Conservation (phyloP, 2,888 invertebrate species). For the Diaperis boleti region DNA sequence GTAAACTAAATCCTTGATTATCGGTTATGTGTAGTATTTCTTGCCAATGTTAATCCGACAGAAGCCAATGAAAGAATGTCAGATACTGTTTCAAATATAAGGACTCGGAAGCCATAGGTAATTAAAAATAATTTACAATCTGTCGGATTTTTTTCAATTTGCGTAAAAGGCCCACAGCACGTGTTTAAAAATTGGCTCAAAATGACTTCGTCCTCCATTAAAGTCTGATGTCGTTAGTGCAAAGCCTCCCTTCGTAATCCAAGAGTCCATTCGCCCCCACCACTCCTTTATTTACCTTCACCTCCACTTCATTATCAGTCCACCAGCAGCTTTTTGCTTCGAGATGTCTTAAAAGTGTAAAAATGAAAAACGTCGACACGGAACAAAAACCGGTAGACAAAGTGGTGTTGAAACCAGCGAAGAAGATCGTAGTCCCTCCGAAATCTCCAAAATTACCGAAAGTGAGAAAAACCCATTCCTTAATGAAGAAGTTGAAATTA, state of each 20-base stretch:
- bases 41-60: neutral
- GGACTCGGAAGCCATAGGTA: constrained; percentile 22
- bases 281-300: constrained; percentile 27
- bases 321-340: constrained; percentile 19
- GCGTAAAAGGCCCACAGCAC: no score
- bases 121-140: neutral
- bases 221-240: neutral
- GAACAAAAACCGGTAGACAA: constrained; percentile 36
- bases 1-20: constrained; percentile 1
- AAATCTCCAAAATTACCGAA: constrained; percentile 48
- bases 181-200: no score
- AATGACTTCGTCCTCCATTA: no score
- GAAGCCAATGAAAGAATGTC: constrained; percentile 47
- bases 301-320: constrained; percentile 29
- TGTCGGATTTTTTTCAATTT: no score
- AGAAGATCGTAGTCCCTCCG: constrained; percentile 50
- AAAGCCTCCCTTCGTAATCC: constrained; percentile 4
- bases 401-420: constrained; percentile 19
- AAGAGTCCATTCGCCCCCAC: constrained; percentile 24
- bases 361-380: constrained; percentile 55
- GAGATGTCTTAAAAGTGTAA: constrained; percentile 42
- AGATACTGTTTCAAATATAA: constrained; percentile 38
- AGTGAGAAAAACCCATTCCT: constrained; percentile 52
- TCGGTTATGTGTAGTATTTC: neutral
- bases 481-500: constrained; percentile 56